Evolutionary conservation across 2,113 vertebrate genomes (phyloP), one percentile per base, ranked within the genome.

Genomic region (Anolis sagrei): DNA sequence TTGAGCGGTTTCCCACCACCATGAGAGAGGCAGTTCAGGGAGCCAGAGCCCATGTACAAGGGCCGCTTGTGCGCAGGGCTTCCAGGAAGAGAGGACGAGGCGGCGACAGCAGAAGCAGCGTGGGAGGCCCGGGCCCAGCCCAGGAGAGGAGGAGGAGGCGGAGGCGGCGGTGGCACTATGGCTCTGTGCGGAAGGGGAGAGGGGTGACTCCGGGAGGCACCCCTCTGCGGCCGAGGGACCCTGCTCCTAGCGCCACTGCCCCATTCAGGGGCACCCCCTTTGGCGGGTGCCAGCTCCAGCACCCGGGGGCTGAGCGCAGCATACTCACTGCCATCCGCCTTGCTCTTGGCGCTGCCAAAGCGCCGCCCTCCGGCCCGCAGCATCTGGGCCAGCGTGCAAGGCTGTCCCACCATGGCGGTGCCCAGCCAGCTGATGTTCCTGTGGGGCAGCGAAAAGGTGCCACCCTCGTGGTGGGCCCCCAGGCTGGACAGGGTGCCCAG

Each of bases 241-340:
- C 58, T 66, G 39, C 73, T 9, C 13, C 19, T 64, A 4, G 25
- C 19, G 16, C 1, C 25, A 2, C 10, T 21, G 19, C 61, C 61
- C 61, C 25, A 64, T 18, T 44, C 39, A 5, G 5, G 39, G 39
- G 39, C 5, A 5, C 39, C 5, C 39, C 39, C 39, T 44, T 44
- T 44, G 39, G 39, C 39, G 39, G 39, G 39, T 5, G 39, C 39
- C 39, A 44, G 39, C 39, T 44, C 39, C 51, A 54, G 51, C 51
- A 10, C 51, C 9, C 51, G 9, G 19, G 32, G 29, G 29, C 54
- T 51, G 34, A 58, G 2, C n/a, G 23, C 44, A 0, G 0, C 0
- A 5, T 87, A 95, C 96, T 96, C 92, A 96, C 94, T 70, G 74
- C 75, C 77, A 7, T 86, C 89, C 9, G 72, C 73, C 87, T 81